phyloP scores from a whole-genome alignment of 2,888 invertebrate species.

The Meghimatium bilineatum region DNA sequence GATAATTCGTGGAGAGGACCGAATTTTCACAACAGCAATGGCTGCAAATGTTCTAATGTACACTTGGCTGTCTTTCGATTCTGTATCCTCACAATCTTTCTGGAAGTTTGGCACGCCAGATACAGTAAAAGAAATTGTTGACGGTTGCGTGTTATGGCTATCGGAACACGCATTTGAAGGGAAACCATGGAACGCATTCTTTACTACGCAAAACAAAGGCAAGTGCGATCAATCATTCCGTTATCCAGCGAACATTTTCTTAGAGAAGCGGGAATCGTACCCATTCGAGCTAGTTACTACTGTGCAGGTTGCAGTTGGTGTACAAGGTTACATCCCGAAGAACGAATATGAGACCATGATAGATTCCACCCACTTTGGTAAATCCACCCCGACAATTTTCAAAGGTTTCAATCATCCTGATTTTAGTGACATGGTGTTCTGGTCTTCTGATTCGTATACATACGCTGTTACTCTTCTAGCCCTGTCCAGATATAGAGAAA shows the following conservation, averaged over 20 bases:
- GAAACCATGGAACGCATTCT: conserved; percentile 26
- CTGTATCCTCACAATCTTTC: conserved; percentile 50
- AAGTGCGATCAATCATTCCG: neutral
- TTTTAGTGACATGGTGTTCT: neutral
- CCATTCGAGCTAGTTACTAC: neutral
- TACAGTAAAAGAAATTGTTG: neutral
- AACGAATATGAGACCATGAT: conserved; percentile 17
- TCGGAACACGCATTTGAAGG: neutral
- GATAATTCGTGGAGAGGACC: conserved; percentile 7
- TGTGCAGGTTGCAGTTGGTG: neutral
- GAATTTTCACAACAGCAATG: conserved; percentile 64
- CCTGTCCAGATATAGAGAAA: neutral
- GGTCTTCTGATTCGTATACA: neutral
- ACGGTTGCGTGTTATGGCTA: neutral
- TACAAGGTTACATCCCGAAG: neutral
- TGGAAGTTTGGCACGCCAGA: conserved; percentile 54
- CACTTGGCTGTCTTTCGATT: conserved; percentile 65
- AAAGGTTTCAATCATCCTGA: conserved; percentile 4
- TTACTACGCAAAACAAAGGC: neutral
- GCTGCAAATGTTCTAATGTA: conserved; percentile 65
- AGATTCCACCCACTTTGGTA: neutral
- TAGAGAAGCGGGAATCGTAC: neutral
- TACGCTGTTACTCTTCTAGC: neutral
- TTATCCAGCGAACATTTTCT: conserved; percentile 13
- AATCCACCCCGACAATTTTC: neutral